A percentile compares a stretch with the other conserved stretches of the same genome.
phyloP scores from a whole-genome alignment of 35 echinoderm and acorn worm species.

The Diadema setosum region DNA sequence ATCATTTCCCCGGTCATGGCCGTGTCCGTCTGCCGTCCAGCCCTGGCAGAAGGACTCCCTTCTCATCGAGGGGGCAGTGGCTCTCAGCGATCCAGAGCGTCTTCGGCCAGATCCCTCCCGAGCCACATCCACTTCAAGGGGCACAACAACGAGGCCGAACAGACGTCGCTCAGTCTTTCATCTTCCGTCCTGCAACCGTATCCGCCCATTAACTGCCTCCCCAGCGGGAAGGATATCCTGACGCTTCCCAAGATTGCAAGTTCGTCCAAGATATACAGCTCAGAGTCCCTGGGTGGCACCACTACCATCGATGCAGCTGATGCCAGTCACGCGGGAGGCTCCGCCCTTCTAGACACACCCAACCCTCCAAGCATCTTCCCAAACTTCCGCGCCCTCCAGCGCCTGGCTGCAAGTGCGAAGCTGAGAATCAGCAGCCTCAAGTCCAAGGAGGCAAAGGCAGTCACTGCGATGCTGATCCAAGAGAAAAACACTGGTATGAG shows the following conservation, averaged over 20 bases:
- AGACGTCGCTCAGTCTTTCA: not conserved
- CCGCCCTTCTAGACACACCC: not conserved
- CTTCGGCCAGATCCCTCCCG: not conserved
- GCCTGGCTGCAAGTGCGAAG: slow-evolving; percentile 62
- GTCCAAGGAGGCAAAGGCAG: not conserved
- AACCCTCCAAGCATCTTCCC: slow-evolving; percentile 44
- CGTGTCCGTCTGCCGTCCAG: not conserved
- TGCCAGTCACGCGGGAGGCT: not conserved
- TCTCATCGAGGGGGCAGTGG: not conserved
- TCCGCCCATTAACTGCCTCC: not conserved
- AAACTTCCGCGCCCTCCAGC: slow-evolving; percentile 65
- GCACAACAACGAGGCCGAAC: not conserved
- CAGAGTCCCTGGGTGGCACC: not conserved
- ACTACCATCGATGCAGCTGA: not conserved
- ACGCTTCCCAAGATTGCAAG: not conserved
- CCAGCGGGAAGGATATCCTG: not conserved
- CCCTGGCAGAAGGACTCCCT: not conserved
- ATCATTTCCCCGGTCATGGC: not conserved
- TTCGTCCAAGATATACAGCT: not conserved
- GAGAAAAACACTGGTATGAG: not conserved
- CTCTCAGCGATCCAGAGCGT: not conserved
- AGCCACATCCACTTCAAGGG: not conserved
- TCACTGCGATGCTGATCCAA: not conserved
- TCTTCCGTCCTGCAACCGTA: not conserved
- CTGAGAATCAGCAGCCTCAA: slow-evolving; percentile 21